Evolutionary conservation across 2,797 vertebrate species (phyloP).

Genomic region (Orientallactaga sibirica): DNA sequence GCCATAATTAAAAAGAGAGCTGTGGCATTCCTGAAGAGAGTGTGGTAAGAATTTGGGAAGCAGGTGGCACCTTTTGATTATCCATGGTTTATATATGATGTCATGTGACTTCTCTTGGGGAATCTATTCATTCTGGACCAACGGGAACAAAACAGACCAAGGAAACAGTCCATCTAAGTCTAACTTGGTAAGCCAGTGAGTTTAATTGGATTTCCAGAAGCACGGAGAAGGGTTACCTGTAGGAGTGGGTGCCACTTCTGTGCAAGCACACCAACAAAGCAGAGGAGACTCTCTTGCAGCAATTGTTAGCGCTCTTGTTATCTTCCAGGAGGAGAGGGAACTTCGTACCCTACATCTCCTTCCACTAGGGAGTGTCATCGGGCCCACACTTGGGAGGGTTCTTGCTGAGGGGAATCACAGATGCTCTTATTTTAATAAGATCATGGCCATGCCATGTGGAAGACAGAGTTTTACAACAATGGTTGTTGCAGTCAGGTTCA

Average conservation of each 20-base stretch:
- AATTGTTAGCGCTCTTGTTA: neutral
- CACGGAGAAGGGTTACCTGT: neutral
- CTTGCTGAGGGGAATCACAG: neutral
- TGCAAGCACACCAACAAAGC: neutral
- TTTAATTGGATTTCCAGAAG: neutral
- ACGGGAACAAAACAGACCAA: neutral
- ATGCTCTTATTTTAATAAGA: neutral
- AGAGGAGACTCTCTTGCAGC: neutral
- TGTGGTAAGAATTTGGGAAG: neutral
- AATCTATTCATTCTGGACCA: neutral
- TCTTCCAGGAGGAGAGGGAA: neutral
- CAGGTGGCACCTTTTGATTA: neutral
- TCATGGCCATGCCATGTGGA: no score
- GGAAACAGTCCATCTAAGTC: neutral
- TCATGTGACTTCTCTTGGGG: neutral
- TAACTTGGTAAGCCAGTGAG: neutral
- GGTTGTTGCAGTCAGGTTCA: no score
- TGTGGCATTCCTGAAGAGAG: neutral
- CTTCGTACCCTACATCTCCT: neutral
- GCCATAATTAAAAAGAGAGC: neutral
- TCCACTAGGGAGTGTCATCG: neutral
- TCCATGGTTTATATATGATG: neutral
- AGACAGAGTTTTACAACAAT: neutral
- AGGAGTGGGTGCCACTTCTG: neutral
- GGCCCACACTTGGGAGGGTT: neutral